Evolutionary conservation across 2,888 invertebrate genomes (phyloP).

Genomic region (Caenorhabditis imperialis): DNA sequence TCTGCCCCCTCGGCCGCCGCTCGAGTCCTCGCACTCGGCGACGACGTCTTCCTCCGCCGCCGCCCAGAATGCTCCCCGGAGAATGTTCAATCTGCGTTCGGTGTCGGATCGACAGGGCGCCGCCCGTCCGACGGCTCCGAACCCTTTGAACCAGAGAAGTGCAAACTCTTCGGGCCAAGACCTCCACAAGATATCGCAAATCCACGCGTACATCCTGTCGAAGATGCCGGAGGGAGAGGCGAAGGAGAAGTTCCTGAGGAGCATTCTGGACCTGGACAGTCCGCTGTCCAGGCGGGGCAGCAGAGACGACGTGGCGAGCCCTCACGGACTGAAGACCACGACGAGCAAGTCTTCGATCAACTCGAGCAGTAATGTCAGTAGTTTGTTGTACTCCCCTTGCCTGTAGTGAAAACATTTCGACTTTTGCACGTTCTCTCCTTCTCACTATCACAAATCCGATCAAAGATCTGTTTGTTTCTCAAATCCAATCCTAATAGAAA

Average conservation of each 20-base stretch:
- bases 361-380: slow-evolving; percentile 55
- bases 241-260: slow-evolving; percentile 70
- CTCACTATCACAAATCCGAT: slow-evolving; percentile 1
- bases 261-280: slow-evolving; percentile 71
- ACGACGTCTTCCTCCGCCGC: slow-evolving; percentile 24
- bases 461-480: slow-evolving; percentile 25
- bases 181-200: slow-evolving; percentile 64
- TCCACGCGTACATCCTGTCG: slow-evolving; percentile 72
- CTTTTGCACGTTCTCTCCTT: slow-evolving; percentile 12
- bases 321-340: slow-evolving; percentile 36
- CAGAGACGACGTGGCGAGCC: slow-evolving; percentile 37
- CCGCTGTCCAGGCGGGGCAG: slow-evolving; percentile 49
- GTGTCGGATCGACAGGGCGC: slow-evolving; percentile 46
- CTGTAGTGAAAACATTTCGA: not conserved
- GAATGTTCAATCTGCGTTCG: slow-evolving; percentile 46
- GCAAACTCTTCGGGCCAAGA: slow-evolving; percentile 39
- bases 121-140: slow-evolving; percentile 12
- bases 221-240: slow-evolving; percentile 72
- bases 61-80: slow-evolving; percentile 26
- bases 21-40: slow-evolving; percentile 17
- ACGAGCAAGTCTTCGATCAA: slow-evolving; percentile 52
- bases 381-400: too few species aligned
- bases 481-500: too few species aligned
- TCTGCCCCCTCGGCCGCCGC: slow-evolving; percentile 36
- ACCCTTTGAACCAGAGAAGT: slow-evolving; percentile 36